These are phyloP conservation scores for Pseudoips prasinana DNA, from an alignment of 2,888 invertebrate species.

Conservation along the genomic window DNA sequence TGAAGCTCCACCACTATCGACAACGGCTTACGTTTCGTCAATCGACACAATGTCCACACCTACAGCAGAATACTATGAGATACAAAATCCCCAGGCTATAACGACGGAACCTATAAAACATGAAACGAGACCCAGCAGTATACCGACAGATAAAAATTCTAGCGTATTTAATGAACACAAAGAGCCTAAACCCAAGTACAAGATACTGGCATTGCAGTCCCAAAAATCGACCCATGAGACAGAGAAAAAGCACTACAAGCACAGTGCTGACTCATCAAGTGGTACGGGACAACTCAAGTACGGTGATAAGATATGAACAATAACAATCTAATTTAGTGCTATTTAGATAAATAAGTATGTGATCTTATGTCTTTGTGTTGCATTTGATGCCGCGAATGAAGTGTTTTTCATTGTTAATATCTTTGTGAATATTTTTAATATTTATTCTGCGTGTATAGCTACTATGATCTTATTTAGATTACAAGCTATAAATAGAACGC, in stretches of 20 bases:
- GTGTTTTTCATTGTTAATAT: slow-evolving; percentile 36
- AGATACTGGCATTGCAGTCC: slow-evolving; percentile 37
- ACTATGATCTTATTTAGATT: slow-evolving; percentile 40
- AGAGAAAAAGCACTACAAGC: slow-evolving; percentile 30
- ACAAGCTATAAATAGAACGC: slow-evolving; percentile 45
- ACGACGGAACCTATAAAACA: slow-evolving; percentile 34
- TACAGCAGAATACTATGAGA: slow-evolving; percentile 33
- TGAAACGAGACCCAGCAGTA: slow-evolving; percentile 32
- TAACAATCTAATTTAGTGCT: slow-evolving; percentile 31
- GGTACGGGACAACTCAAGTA: slow-evolving; percentile 59
- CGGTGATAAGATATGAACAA: slow-evolving; percentile 68
- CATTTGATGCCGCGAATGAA: slow-evolving; percentile 38
- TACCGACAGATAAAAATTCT: slow-evolving; percentile 24
- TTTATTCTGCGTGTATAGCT: slow-evolving; percentile 45
- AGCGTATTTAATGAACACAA: slow-evolving; percentile 22
- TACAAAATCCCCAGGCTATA: slow-evolving; percentile 29
- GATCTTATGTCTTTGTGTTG: slow-evolving; percentile 48
- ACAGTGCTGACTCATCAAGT: slow-evolving; percentile 37
- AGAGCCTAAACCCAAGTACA: slow-evolving; percentile 38
- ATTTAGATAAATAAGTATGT: slow-evolving; percentile 40
- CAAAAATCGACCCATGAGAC: slow-evolving; percentile 24
- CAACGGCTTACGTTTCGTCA: slow-evolving; percentile 36
- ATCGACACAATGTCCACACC: slow-evolving; percentile 42
- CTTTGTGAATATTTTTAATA: slow-evolving; percentile 41
- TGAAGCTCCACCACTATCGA: slow-evolving; percentile 51